Evolutionary conservation across 2,113 vertebrate genomes (phyloP), one percentile per base, ranked within the genome.

Genomic region (Mustela nigripes): DNA sequence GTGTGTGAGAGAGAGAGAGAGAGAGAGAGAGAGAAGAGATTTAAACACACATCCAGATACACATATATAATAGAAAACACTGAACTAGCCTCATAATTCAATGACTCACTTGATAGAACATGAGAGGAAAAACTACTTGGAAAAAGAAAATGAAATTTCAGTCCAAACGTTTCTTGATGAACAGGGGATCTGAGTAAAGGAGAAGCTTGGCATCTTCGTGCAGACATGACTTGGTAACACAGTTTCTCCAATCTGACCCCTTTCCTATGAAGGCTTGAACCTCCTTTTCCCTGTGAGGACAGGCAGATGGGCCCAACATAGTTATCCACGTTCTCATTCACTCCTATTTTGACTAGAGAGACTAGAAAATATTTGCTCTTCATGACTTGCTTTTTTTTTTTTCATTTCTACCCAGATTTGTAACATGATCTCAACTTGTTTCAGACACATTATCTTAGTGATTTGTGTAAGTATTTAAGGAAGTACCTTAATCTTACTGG

Each of bases 101-200:
- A 2, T 48, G 19, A 81, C 24, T 88, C 11, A 39, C 22, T 62
- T 42, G 26, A 79, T 45, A n/a, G 14, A n/a, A 50, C 8, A 31
- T 14, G 33, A 39, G 48, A 76, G 67, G 8, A 88, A 80, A 92
- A 92, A 62, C 39, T 50, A 95, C 62, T 36, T 62, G 24, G 60
- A 31, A 89, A 82, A 89, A 80, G 45, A 81, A 91, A 87, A 93
- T 36, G 3, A 63, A 93, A 89, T 80, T 89, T 85, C 1, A 80
- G 4, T 65, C 33, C 48, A 12, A 73, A 95, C 48, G 5, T 67
- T 93, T 74, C 33, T 42, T 73, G 16, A 62, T 71, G 36, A 95
- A 79, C 4, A 62, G 12, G 62, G 50, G 78, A 56, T 73, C 62
- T 85, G 14, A 74, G n/a, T 7, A 16, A 81, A 45, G 69, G 33